Conservation (phyloP, 1,140 invertebrate species). For the Eriosoma lanigerum region DNA sequence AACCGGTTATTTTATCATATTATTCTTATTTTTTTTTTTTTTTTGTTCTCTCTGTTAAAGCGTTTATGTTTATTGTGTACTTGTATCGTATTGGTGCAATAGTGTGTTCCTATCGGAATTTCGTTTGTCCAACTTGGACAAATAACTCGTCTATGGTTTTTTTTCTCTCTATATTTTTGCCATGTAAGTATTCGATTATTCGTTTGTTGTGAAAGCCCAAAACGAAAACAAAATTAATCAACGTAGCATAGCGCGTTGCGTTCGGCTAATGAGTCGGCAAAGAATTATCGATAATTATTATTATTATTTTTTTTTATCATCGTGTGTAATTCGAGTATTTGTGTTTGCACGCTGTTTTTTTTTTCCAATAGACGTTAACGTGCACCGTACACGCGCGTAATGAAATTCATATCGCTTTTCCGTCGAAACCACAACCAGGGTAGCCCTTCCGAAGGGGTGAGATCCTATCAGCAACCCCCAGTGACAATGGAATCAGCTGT, state of each 20-base stretch:
- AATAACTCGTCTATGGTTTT: neutral
- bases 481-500: conserved; percentile 51
- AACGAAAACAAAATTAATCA: neutral
- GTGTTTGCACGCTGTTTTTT: neutral
- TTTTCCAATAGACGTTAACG: neutral
- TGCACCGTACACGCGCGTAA: conserved; percentile 10
- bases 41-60: neutral
- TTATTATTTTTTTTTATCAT: neutral
- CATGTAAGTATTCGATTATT: conserved; percentile 16
- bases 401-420: conserved; percentile 51
- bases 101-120: neutral
- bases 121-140: neutral
- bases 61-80: no score
- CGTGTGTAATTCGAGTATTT: neutral
- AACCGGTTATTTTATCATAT: conserved; percentile 36
- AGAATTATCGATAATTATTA: neutral
- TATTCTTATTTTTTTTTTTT: neutral
- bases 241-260: neutral
- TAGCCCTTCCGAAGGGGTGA: conserved; percentile 46
- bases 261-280: neutral
- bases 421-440: conserved; percentile 48
- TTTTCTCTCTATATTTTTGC: neutral
- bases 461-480: conserved; percentile 47
- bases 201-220: neutral
- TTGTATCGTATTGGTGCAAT: no score